Base-by-base conservation (phyloP, 2,113 vertebrate species). In the Epinephelus moara region DNA sequence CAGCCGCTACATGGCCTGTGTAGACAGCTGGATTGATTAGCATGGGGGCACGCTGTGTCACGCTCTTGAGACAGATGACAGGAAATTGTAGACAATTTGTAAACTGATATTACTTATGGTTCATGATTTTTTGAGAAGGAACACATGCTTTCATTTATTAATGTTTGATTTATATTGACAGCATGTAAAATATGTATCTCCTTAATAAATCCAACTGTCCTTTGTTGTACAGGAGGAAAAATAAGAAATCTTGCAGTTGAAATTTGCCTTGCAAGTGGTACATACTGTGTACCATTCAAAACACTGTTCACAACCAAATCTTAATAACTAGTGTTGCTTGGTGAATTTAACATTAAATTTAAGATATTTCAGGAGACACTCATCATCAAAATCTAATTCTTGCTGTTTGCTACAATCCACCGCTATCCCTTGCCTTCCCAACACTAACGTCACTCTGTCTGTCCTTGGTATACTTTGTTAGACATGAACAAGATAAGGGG, bases 361-460 rank as follows among this genome's bases (percentile, higher is more conserved):
- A 12, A 25, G 50, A 73, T 74, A 68, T 72, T 84, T 80, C 47
- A 68, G 61, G 72, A 80, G 57, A 68, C 66, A 37, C 37, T 52
- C 11, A 37, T 73, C 17, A 25, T 56, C 23, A 70, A 30, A 80
- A 66, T 71, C 17, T 53, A 42, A 75, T 68, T 82, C 62, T 45
- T 56, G 25, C 50, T 66, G 10, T 40, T 42, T 56, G 9, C 62
- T 66, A 14, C 53, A 60, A n/a, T 69, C 23, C 47, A 68, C 73
- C n/a, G 23, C 23, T 3, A 6, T 52, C 52, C 3, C 33, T 59
- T 69, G 47, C 62, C 55, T 49, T 78, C 67, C 53, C 53, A 70
- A 21, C 19, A 25, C 25, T 72, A 64, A 78, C 52, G 57, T 72
- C 67, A 78, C 68, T 80, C 49, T 70, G 64, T 37, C 37, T 84